Conservation (phyloP, 2,797 vertebrate species). For the Ataeniobius toweri region DNA sequence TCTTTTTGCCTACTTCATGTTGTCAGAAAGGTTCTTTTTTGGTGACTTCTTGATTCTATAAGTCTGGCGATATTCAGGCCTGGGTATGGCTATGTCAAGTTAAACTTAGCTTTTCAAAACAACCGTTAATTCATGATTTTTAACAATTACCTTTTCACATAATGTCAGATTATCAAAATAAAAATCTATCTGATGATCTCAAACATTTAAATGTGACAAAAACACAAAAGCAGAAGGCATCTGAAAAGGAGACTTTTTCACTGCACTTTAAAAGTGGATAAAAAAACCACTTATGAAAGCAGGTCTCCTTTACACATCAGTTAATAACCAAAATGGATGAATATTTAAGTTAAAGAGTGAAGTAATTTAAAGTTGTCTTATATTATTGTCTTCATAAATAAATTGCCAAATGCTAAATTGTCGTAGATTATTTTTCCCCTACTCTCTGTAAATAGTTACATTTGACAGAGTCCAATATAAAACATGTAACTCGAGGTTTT, state of each 20-base stretch:
- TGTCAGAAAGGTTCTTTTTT: background rate
- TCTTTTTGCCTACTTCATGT: background rate
- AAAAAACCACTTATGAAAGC: background rate
- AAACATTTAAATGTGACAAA: background rate
- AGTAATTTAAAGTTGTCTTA: background rate
- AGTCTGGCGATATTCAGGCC: background rate
- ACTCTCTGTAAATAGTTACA: background rate
- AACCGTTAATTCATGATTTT: background rate
- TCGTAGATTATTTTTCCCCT: background rate
- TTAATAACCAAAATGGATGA: background rate
- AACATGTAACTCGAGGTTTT: background rate
- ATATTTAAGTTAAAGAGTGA: background rate
- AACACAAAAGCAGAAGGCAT: background rate
- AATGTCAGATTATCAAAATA: background rate
- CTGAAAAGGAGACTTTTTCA: background rate
- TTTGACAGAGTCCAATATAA: background rate
- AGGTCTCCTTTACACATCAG: background rate
- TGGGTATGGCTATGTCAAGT: background rate
- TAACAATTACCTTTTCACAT: background rate
- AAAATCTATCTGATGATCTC: background rate
- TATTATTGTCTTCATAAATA: background rate
- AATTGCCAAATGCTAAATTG: background rate
- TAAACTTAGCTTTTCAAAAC: background rate
- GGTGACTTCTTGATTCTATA: background rate
- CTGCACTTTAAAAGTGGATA: background rate